phyloP scores from a whole-genome alignment of 2,113 vertebrate genomes.

The Eclectus roratus region DNA sequence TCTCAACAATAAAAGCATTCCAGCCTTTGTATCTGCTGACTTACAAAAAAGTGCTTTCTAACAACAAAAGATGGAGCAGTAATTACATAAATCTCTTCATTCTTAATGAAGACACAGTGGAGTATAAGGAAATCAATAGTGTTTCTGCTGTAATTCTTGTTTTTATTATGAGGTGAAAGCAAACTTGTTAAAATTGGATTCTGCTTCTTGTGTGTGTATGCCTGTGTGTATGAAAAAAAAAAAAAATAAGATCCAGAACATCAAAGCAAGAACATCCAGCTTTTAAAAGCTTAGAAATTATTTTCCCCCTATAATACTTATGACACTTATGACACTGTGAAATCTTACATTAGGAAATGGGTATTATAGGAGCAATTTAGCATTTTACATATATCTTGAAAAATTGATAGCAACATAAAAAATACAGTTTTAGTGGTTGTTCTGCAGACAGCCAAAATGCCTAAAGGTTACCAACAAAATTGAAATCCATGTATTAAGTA shows the following conservation, averaged over 20 bases:
- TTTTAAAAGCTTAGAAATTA: conserved; percentile 66
- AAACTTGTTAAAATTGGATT: conserved; percentile 84
- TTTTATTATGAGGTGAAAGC: conserved; percentile 78
- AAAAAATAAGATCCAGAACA: conserved; percentile 58
- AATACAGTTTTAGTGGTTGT: conserved; percentile 1
- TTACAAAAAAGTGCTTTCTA: conserved; percentile 78
- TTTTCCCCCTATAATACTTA: conserved; percentile 39
- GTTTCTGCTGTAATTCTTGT: conserved; percentile 73
- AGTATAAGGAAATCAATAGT: conserved; percentile 77
- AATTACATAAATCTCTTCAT: conserved; percentile 85
- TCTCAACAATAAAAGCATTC: conserved; percentile 77
- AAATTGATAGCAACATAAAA: conserved; percentile 37
- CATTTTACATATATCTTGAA: conserved; percentile 25
- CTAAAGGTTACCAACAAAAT: conserved; percentile 68
- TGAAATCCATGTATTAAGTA: conserved; percentile 74
- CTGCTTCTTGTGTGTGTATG: conserved; percentile 41
- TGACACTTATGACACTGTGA: conserved; percentile 43
- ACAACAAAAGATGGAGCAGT: conserved; percentile 80
- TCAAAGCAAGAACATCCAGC: conserved; percentile 55
- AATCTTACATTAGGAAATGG: conserved; percentile 62
- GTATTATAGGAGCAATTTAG: conserved; percentile 25
- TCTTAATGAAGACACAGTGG: conserved; percentile 82
- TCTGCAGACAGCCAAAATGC: conserved; percentile 30
- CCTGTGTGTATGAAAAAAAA: neutral
- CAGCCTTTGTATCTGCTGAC: conserved; percentile 82